phyloP scores from a whole-genome alignment of 23 tunicate species.

The Trididemnum nubilum region DNA sequence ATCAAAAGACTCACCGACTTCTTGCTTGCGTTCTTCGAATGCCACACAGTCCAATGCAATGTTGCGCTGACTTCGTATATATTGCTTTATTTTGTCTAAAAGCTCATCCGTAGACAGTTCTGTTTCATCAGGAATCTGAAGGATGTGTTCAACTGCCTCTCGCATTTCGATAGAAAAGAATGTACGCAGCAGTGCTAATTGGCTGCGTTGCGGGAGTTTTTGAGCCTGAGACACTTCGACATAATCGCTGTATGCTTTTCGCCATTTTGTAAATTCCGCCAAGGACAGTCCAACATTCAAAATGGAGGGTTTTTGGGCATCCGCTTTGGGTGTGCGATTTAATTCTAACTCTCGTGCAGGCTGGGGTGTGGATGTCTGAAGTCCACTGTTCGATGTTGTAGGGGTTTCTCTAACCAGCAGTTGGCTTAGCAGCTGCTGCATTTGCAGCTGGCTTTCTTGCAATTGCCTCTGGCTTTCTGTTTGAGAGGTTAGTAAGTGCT shows the following conservation, averaged over 20 bases:
- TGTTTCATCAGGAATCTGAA: not conserved
- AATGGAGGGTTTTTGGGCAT: not conserved
- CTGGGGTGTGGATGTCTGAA: too few relatives aligned
- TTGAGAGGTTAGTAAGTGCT: too few relatives aligned
- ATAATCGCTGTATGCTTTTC: not conserved
- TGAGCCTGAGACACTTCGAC: not conserved
- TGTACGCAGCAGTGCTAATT: not conserved
- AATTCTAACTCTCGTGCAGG: too few relatives aligned
- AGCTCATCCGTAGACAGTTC: not conserved
- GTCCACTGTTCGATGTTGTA: too few relatives aligned
- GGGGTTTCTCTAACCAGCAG: too few relatives aligned
- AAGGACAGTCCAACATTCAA: not conserved
- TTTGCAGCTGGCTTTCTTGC: too few relatives aligned
- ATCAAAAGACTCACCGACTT: too few relatives aligned
- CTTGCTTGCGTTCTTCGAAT: not conserved
- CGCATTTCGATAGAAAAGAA: not conserved
- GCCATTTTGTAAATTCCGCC: not conserved
- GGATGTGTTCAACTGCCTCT: not conserved
- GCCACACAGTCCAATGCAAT: slow-evolving; percentile 11
- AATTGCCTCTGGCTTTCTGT: not conserved
- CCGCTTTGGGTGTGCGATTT: not conserved
- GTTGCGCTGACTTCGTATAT: not conserved
- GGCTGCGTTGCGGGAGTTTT: not conserved
- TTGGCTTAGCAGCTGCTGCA: not conserved
- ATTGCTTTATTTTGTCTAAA: not conserved